Percentiles rank a stretch among this genome's conserved stretches.
Conservation (phyloP, 2,888 invertebrate species). For the Dicyrtomina minuta region DNA sequence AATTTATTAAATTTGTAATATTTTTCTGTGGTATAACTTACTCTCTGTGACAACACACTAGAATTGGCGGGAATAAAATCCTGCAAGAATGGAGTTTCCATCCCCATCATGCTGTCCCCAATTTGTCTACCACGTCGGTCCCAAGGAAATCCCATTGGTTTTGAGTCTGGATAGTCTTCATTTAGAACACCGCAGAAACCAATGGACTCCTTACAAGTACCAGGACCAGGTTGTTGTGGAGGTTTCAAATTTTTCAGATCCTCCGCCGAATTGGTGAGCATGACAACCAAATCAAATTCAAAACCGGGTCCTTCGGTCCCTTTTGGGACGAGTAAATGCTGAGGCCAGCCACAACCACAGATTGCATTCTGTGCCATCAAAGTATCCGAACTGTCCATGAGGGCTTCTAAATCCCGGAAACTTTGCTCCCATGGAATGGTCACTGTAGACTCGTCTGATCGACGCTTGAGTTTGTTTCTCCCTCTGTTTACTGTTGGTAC, state of each 20-base stretch:
- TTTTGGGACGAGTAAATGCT: conserved; percentile 55
- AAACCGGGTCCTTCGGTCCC: conserved; percentile 54
- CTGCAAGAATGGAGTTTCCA: neutral
- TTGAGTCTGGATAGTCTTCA: conserved; percentile 74
- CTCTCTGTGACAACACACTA: no score
- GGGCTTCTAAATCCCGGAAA: conserved; percentile 67
- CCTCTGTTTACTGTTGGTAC: no score
- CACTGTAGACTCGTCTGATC: conserved; percentile 72
- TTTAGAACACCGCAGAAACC: conserved; percentile 79
- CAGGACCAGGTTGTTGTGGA: neutral
- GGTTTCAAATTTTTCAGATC: conserved; percentile 53
- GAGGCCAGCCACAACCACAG: conserved; percentile 55
- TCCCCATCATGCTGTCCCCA: conserved; percentile 43
- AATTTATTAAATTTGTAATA: no score
- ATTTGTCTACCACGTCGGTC: conserved; percentile 66
- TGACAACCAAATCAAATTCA: conserved; percentile 54
- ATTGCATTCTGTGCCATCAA: conserved; percentile 36
- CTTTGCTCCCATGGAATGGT: conserved; percentile 81
- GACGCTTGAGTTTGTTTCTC: no score
- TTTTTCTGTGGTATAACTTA: no score
- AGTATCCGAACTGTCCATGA: neutral
- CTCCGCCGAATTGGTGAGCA: conserved; percentile 54
- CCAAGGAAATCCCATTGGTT: conserved; percentile 83
- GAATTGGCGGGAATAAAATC: neutral
- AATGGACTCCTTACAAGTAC: conserved; percentile 69